Evolutionary conservation across 23 tunicate species (phyloP).

Genomic region (Styela plicata): DNA sequence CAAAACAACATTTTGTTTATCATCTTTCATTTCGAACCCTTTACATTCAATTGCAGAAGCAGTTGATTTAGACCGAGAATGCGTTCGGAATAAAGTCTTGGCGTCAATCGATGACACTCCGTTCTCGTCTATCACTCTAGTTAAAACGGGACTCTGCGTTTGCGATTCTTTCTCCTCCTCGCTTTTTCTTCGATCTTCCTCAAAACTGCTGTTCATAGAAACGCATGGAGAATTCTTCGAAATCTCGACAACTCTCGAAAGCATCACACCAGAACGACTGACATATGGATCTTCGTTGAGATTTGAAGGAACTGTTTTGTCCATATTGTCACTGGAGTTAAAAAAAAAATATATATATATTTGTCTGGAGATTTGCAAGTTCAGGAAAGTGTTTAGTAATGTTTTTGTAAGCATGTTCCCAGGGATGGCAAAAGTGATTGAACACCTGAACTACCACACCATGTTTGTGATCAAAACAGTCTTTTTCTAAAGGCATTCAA

Average conservation of each 20-base stretch:
- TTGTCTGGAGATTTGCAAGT: no score
- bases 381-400: no score
- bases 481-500: no score
- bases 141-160: background rate
- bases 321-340: background rate
- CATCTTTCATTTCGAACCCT: background rate
- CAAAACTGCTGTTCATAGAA: conserved; percentile 46
- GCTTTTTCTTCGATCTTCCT: conserved; percentile 26
- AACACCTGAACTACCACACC: no score
- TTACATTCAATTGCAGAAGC: conserved; percentile 12
- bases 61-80: conserved; percentile 19
- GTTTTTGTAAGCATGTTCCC: no score
- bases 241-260: background rate
- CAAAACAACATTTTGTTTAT: background rate
- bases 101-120: conserved; percentile 31
- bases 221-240: conserved; percentile 34
- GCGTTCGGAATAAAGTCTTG: conserved; percentile 21
- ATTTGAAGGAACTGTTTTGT: background rate
- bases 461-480: no score
- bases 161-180: background rate
- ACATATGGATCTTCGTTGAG: background rate
- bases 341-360: background rate
- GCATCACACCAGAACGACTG: background rate
- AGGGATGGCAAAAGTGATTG: no score
- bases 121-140: conserved; percentile 26